These are phyloP conservation scores for Distichodus sexfasciatus DNA, from an alignment of 2,797 vertebrate genomes.

Conservation along the genomic window DNA sequence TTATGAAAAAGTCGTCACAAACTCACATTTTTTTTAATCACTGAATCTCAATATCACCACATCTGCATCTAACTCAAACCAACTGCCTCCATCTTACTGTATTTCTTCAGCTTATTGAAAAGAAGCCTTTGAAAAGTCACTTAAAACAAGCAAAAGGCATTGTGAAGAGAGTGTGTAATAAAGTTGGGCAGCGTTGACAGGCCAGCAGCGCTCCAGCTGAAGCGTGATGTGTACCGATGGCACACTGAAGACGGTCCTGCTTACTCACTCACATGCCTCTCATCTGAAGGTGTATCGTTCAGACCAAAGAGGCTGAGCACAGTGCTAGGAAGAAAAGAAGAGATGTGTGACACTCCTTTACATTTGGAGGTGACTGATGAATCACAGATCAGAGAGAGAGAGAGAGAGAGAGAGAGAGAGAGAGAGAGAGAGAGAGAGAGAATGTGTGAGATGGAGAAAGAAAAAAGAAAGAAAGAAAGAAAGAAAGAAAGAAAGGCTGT, in stretches of 20 bases:
- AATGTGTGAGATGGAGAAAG: too few relatives aligned
- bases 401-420: background rate
- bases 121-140: conserved; percentile 53
- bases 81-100: conserved; percentile 42
- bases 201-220: too few relatives aligned
- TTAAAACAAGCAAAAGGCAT: conserved; percentile 50
- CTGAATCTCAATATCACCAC: background rate
- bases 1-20: too few relatives aligned
- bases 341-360: background rate
- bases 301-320: too few relatives aligned
- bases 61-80: background rate
- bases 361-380: conserved; percentile 24
- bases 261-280: background rate
- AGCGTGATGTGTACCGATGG: too few relatives aligned
- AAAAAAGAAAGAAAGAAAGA: too few relatives aligned
- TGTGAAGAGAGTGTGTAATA: background rate
- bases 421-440: too few relatives aligned
- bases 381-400: background rate
- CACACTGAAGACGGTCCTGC: background rate
- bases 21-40: too few relatives aligned
- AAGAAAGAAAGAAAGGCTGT: too few relatives aligned
- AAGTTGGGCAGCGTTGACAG: background rate
- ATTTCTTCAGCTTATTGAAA: conserved; percentile 40
- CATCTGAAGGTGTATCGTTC: background rate
- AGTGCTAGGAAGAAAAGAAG: background rate